Percentiles rank a stretch among this genome's conserved stretches.
Evolutionary conservation across 1,140 invertebrate species (phyloP).

Genomic region (Trichonephila clavata): DNA sequence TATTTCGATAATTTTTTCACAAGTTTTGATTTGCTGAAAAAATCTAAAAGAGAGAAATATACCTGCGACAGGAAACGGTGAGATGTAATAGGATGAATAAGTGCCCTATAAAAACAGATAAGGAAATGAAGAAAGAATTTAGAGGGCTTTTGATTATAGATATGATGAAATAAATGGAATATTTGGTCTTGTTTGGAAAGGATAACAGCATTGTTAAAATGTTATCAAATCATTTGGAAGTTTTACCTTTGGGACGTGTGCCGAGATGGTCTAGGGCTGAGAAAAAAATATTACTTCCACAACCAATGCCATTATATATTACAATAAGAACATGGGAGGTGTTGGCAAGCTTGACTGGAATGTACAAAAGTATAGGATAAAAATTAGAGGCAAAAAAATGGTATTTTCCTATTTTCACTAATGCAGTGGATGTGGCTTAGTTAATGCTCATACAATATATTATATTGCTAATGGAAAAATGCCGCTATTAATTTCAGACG

Average conservation of each 20-base stretch:
- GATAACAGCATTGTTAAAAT: slow-evolving; percentile 36
- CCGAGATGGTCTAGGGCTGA: slow-evolving; percentile 58
- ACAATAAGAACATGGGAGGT: too few relatives aligned
- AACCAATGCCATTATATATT: slow-evolving; percentile 60
- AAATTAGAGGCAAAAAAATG: too few relatives aligned
- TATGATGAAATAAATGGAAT: too few relatives aligned
- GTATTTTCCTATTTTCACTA: slow-evolving; percentile 58
- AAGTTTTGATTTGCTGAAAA: slow-evolving; percentile 46
- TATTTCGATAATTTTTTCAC: slow-evolving; percentile 60
- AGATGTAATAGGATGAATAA: slow-evolving; percentile 62
- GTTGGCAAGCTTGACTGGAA: too few relatives aligned
- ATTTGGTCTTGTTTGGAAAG: too few relatives aligned
- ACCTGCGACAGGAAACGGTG: too few relatives aligned
- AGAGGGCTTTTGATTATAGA: too few relatives aligned
- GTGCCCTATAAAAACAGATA: slow-evolving; percentile 58
- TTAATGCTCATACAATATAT: too few relatives aligned
- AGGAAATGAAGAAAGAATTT: slow-evolving; percentile 62
- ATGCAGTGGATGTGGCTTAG: slow-evolving; percentile 60
- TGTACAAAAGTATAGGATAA: too few relatives aligned
- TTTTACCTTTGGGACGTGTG: slow-evolving; percentile 59
- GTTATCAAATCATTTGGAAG: slow-evolving; percentile 61
- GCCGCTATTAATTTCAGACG: slow-evolving; percentile 55
- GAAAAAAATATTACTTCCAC: slow-evolving; percentile 59
- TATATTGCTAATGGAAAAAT: too few relatives aligned
- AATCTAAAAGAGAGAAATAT: too few relatives aligned